Base-by-base conservation (phyloP, 2,797 vertebrate species). In the Macrochelys suwanniensis region DNA sequence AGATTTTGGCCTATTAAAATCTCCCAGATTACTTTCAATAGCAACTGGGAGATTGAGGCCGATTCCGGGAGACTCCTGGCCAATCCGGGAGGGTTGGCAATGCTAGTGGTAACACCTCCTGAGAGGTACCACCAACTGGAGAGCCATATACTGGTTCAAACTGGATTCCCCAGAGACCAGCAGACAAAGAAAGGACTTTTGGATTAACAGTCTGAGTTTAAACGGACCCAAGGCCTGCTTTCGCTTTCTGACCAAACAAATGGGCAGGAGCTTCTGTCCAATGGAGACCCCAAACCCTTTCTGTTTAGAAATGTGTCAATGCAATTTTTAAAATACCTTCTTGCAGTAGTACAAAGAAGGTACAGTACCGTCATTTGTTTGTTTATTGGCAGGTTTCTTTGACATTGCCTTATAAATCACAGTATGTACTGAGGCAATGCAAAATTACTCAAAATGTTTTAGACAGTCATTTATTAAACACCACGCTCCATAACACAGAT, bases 381-480 rank as follows among this genome's bases (percentile, higher is more conserved):
- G 8, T 88, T 89, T 49, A 71, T 74, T 76, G 53, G 23, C 65
- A 3, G 53, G 59, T 42, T 11, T 53, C 84, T 61, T 80, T 74
- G 65, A 87, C 61, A 65, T 0, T n/a, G 45, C 16, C n/a, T 89
- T 89, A 80, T 90, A 88, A 87, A 85, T 10, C 90, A 80, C 4
- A 54, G 87, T 7, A 12, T 25, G 49, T 87, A 50, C 84, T 90
- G 42, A 68, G 89, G 83, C 31, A 4, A 79, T 17, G 71, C 59
- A 83, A 85, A 90, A 82, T 84, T 49, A 94, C 56, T 61, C 56
- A 74, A 85, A 93, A 33, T 42, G 85, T 7, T 33, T 51, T 74
- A 59, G 42, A 54, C 21, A 45, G 49, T 37, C 12, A 8, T 80
- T 93, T 89, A 86, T 51, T 85, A 96, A 93, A 88, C 56, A 89